These are phyloP conservation scores for Proteles cristata DNA, from an alignment of 2,113 vertebrate genomes.

Conservation along the genomic window DNA sequence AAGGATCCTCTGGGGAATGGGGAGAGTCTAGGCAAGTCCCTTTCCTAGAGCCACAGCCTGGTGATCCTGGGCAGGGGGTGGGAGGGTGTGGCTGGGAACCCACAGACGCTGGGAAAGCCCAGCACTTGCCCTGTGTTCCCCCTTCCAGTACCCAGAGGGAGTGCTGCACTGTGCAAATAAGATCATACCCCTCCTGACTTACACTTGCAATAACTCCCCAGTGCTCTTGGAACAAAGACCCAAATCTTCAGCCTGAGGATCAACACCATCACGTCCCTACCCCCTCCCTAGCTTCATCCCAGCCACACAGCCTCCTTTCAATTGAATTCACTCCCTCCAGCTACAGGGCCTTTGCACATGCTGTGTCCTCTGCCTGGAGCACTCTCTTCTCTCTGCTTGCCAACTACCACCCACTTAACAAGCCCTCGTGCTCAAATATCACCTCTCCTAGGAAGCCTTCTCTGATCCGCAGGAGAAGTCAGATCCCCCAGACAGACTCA, in stretches of 20 bases:
- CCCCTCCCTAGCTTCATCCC: neutral
- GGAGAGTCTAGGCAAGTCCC: neutral
- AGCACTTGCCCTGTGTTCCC: neutral
- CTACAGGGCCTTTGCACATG: neutral
- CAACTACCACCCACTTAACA: neutral
- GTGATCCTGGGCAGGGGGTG: neutral
- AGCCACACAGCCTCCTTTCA: neutral
- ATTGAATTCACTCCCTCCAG: neutral
- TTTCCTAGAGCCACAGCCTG: neutral
- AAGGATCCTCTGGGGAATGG: neutral
- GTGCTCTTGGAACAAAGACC: neutral
- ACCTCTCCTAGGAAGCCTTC: neutral
- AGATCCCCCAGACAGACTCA: neutral
- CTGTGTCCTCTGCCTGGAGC: too few species aligned
- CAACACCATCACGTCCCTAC: too few species aligned
- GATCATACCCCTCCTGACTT: neutral
- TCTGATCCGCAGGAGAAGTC: neutral
- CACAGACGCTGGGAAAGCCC: neutral
- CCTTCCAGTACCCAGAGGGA: neutral
- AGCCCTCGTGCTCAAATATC: neutral
- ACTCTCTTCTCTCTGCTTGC: neutral
- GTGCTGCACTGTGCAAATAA: neutral
- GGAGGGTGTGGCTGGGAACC: neutral
- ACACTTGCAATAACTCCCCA: neutral
- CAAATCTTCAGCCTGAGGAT: neutral